A percentile compares a stretch with the other conserved stretches of the same genome.
These are phyloP conservation scores for Clostera curtula DNA, from an alignment of 2,888 invertebrate genomes.

Conservation along the genomic window DNA sequence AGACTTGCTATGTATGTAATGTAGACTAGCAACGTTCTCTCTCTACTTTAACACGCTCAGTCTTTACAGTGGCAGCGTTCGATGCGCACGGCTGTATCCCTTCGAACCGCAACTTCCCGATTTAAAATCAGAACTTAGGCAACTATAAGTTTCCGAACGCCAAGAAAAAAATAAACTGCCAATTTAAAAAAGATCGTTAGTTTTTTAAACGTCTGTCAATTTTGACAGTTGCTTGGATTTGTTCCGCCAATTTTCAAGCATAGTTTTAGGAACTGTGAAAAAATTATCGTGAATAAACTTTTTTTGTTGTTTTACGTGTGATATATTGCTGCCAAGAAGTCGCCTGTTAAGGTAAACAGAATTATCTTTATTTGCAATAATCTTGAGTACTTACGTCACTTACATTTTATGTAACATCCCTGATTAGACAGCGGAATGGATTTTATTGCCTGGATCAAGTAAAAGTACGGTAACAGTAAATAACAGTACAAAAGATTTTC, in stretches of 20 bases:
- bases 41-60: too few relatives aligned
- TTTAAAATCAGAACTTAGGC: constrained; percentile 23
- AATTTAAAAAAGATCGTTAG: constrained; percentile 5
- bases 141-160: constrained; percentile 7
- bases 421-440: too few relatives aligned
- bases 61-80: constrained; percentile 29
- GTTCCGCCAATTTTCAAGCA: constrained; percentile 4
- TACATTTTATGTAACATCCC: background rate
- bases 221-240: constrained; percentile 1
- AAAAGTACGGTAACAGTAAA: too few relatives aligned
- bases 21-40: background rate
- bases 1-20: background rate
- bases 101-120: constrained; percentile 20
- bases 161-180: background rate
- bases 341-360: constrained; percentile 17
- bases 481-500: too few relatives aligned
- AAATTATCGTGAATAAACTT: too few relatives aligned
- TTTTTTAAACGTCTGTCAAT: too few relatives aligned
- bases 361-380: constrained; percentile 5
- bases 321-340: constrained; percentile 10
- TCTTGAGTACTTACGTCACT: background rate
- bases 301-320: constrained; percentile 14
- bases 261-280: too few relatives aligned
- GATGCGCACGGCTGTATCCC: constrained; percentile 28
- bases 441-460: too few relatives aligned